A percentile compares a stretch with the other conserved stretches of the same genome.
Conservation (phyloP, 2,113 vertebrate species). For the Notiomystis cincta region DNA sequence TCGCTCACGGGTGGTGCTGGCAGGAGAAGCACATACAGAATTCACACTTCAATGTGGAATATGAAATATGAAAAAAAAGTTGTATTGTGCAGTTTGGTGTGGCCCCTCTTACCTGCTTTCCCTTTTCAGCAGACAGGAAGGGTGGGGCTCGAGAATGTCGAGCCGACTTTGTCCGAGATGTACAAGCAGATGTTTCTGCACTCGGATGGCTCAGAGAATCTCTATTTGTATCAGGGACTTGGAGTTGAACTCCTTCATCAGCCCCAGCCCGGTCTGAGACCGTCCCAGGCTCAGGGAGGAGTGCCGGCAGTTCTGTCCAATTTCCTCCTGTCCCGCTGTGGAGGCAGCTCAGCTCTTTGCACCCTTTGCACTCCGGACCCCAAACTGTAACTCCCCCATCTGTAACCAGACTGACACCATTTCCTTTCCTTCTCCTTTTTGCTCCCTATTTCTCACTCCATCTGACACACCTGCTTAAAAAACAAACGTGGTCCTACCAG, state of each 20-base stretch:
- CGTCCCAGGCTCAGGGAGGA: neutral
- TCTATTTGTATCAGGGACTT: neutral
- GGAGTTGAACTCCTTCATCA: neutral
- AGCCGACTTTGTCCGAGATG: neutral
- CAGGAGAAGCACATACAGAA: neutral
- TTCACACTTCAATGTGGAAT: neutral
- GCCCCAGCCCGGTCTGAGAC: rapidly evolving
- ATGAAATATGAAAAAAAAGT: rapidly evolving
- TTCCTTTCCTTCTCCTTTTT: neutral
- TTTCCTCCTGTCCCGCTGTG: rapidly evolving
- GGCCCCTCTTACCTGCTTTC: neutral
- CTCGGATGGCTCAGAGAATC: neutral
- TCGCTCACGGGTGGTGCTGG: neutral
- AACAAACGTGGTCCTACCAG: neutral
- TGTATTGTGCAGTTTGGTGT: neutral
- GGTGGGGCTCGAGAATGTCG: neutral
- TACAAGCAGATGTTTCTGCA: neutral
- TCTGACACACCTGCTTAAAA: neutral
- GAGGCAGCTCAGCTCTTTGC: neutral
- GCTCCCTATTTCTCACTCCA: neutral
- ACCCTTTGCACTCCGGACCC: neutral
- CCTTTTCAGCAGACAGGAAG: neutral
- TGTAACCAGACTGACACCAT: neutral
- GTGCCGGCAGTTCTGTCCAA: neutral
- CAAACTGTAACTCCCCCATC: neutral